phyloP scores from a whole-genome alignment of 2,888 invertebrate genomes.

The Caenorhabditis drosophilae region DNA sequence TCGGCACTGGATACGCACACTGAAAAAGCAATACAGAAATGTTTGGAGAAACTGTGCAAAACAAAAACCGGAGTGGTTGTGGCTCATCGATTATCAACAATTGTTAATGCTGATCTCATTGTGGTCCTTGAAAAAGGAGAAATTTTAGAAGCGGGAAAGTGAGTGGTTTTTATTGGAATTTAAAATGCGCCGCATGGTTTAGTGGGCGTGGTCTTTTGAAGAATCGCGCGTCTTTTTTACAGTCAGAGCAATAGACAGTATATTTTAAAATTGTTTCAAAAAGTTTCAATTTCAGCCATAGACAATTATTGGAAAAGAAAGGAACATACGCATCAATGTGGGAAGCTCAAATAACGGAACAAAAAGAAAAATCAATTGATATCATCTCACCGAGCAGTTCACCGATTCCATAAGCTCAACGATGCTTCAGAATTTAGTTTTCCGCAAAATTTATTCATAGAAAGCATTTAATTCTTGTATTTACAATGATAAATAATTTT shows the following conservation, averaged over 20 bases:
- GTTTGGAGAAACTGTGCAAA: constrained; percentile 76
- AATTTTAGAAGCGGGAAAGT: constrained; percentile 87
- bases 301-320: constrained; percentile 76
- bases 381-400: too few relatives aligned
- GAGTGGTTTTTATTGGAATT: constrained; percentile 64
- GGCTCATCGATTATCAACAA: constrained; percentile 87
- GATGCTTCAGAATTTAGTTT: too few relatives aligned
- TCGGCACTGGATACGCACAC: constrained; percentile 94
- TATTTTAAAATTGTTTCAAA: neutral
- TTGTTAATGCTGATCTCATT: constrained; percentile 92
- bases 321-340: constrained; percentile 90
- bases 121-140: constrained; percentile 88
- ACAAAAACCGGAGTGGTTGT: constrained; percentile 86
- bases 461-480: too few relatives aligned
- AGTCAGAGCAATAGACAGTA: neutral
- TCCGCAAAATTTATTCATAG: too few relatives aligned
- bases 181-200: neutral
- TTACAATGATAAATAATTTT: too few relatives aligned
- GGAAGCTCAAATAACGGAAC: constrained; percentile 70
- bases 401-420: too few relatives aligned
- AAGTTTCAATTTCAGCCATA: constrained; percentile 77
- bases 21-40: constrained; percentile 82
- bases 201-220: neutral
- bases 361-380: constrained; percentile 35
- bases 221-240: neutral